Evolutionary conservation across 2,888 invertebrate genomes (phyloP), one percentile per base, ranked within the genome.

Genomic region (Cheilosia variabilis): DNA sequence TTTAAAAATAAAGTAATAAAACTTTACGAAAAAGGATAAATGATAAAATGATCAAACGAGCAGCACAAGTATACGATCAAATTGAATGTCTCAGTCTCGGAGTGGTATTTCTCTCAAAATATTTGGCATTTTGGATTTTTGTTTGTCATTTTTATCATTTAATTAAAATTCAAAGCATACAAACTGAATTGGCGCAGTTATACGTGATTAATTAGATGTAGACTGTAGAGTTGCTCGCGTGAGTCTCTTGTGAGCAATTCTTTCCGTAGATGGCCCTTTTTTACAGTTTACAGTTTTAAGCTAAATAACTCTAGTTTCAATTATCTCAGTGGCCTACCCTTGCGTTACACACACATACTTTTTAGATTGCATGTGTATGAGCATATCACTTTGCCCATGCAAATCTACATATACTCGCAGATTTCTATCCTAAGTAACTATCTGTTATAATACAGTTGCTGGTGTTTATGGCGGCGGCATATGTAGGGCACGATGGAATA

Each of bases 81-180:
- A 58, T n/a, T 47, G 6, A 22, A 24, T 37, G 1, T 31, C 41
- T 47, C 41, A 58, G 37, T 47, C 57, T 24, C n/a, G 37, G 10
- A 37, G 41, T 52, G 66, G 57, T 60, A 68, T 68, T 41, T 43
- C 37, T 58, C 27, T 7, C 7, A 31, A 41, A 24, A 60, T 60
- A 17, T 24, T 57, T 65, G 41, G 37, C 31, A 62, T 63, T 53
- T 63, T 27, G 19, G 41, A 9, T 57, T 58, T 58, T 43, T 58
- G 34, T 47, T 63, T 50, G 57, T 31, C 47, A 55, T 31, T 58
- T 58, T 19, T 52, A 50, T 66, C 43, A 43, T 31, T 60, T 68
- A 52, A 68, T 76, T 76, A 45, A 50, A 68, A 68, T 60, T 68
- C 65, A 47, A 27, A 41, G 31, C 63, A 63, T 34, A 63, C 53